Conservation (phyloP, 2,113 vertebrate species). For the Lanius collurio region DNA sequence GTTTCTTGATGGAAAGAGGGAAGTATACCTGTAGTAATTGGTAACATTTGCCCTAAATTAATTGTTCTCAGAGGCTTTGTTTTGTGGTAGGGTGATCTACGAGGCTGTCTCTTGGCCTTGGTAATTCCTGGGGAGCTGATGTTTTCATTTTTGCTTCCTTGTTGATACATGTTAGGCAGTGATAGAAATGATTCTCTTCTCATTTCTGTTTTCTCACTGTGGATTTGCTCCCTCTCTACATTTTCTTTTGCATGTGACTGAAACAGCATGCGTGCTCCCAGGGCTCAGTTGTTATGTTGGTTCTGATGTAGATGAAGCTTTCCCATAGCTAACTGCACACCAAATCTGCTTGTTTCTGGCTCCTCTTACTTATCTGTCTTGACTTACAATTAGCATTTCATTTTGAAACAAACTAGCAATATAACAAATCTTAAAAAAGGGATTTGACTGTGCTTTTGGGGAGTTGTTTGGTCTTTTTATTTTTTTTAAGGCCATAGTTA, state of each 20-base stretch:
- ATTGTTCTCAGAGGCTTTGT: not conserved
- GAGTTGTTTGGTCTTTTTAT: not conserved
- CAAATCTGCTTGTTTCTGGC: not conserved
- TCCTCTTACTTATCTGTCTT: not conserved
- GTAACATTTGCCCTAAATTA: not conserved
- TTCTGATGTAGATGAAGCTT: not conserved
- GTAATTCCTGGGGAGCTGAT: not conserved
- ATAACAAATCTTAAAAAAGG: not conserved
- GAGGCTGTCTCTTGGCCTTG: not conserved
- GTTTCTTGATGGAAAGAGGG: not conserved
- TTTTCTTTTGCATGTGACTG: not conserved
- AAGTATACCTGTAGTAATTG: not conserved
- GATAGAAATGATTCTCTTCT: not conserved
- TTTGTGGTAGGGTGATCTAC: not conserved
- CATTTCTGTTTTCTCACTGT: not conserved
- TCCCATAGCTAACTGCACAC: not conserved
- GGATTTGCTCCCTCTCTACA: not conserved
- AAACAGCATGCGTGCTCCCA: not conserved
- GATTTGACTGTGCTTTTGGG: not conserved
- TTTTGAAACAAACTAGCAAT: not conserved
- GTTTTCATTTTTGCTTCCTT: not conserved
- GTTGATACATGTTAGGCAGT: not conserved
- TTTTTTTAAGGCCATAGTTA: not conserved
- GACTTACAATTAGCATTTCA: not conserved
- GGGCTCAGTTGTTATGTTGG: not conserved